phyloP scores from a whole-genome alignment of 2,888 invertebrate genomes.

The Patella ulyssiponensis region DNA sequence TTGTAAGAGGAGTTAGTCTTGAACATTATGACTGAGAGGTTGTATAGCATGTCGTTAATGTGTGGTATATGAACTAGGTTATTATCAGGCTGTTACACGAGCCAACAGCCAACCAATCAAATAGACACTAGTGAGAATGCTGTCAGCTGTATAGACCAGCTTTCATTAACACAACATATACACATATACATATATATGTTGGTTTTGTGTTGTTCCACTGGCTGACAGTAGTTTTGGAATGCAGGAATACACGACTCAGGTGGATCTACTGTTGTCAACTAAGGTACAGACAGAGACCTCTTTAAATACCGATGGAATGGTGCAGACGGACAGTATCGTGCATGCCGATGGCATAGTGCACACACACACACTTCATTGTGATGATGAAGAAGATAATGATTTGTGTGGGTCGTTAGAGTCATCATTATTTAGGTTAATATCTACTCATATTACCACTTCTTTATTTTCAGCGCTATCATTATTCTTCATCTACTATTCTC shows the following conservation, averaged over 20 bases:
- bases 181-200: not conserved
- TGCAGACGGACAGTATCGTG: conserved; percentile 12
- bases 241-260: conserved; percentile 2
- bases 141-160: not conserved
- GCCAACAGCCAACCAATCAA: conserved; percentile 8
- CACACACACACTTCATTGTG: conserved; percentile 6
- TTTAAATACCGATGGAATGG: conserved; percentile 11
- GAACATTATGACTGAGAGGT: too few species aligned
- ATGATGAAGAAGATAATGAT: conserved; percentile 4
- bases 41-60: not conserved
- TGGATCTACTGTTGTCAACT: not conserved
- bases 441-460: not conserved
- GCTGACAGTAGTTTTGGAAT: conserved; percentile 7
- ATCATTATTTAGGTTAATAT: conserved; percentile 5
- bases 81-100: conserved; percentile 12
- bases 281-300: not conserved
- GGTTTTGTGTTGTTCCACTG: not conserved
- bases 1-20: too few species aligned
- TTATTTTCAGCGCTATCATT: too few species aligned
- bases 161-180: conserved; percentile 12
- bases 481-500: too few species aligned
- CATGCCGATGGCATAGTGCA: not conserved
- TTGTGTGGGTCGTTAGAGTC: conserved; percentile 7
- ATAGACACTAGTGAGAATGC: conserved; percentile 5
- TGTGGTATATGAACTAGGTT: conserved; percentile 12